Conservation (phyloP, 1,140 invertebrate species). For the Papilio helenus region DNA sequence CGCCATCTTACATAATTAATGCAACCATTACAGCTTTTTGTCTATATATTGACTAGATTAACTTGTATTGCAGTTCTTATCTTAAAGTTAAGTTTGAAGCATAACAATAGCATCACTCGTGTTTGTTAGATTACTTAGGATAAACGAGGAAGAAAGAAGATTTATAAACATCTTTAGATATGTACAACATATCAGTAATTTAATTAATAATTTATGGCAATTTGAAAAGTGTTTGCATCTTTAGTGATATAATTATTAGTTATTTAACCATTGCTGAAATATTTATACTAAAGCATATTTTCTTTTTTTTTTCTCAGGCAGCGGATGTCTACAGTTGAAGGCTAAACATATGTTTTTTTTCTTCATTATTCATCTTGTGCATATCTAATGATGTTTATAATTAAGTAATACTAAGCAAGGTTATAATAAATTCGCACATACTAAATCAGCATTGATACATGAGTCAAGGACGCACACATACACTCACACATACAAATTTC, state of each 20-base stretch:
- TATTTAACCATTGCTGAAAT: background rate
- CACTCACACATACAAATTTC: slow-evolving; percentile 35
- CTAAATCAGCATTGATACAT: slow-evolving; percentile 22
- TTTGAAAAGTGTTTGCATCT: too few species aligned
- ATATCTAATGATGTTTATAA: slow-evolving; percentile 15
- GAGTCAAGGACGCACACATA: slow-evolving; percentile 23
- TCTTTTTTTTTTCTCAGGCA: too few species aligned
- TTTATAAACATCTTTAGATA: slow-evolving; percentile 13
- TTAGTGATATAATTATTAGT: too few species aligned
- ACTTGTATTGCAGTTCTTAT: slow-evolving; percentile 37
- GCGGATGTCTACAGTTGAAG: too few species aligned
- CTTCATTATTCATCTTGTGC: background rate
- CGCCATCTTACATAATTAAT: slow-evolving; percentile 2
- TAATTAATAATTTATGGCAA: too few species aligned
- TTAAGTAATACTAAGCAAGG: slow-evolving; percentile 9
- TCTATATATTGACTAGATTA: slow-evolving; percentile 38
- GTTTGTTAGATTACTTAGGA: slow-evolving; percentile 5
- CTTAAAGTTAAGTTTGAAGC: slow-evolving; percentile 37
- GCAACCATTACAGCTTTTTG: slow-evolving; percentile 19
- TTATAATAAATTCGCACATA: background rate
- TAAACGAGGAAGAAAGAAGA: background rate
- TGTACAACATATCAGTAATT: background rate
- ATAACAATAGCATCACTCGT: slow-evolving; percentile 37
- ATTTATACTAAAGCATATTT: background rate
- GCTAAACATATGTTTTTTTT: background rate